Evolutionary conservation across 2,113 vertebrate species (phyloP), one percentile per base, ranked within the genome.

Genomic region (Tichodroma muraria): DNA sequence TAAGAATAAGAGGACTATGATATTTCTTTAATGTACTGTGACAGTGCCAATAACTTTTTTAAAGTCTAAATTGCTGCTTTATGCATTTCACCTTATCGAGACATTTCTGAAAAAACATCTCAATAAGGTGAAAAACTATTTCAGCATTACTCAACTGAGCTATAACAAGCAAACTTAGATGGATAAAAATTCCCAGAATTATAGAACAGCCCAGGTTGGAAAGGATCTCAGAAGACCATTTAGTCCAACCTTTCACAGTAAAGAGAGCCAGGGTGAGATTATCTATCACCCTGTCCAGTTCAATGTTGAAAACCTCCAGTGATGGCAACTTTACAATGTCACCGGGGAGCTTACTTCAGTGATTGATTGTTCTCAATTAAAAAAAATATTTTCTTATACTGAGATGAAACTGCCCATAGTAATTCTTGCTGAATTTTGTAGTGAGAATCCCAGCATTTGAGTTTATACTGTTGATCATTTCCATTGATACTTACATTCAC

Each of bases 311-410:
- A 89, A 31, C 5, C 20, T 60, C 25, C 38, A 85, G 20, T 2
- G 1, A 66, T 11, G 10, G 24, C 6, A 33, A 70, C 33, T 68
- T 53, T 9, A 63, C 10, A 15, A 30, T 0, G 0, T 28, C 38
- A 30, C 42, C 49, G 11, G 31, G 11, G 56, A 88, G 17, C 11
- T 44, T 81, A 50, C 3, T 76, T 19, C 52, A 82, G 38, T 14
- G 22, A 53, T 3, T 10, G 22, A 57, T 9, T 52, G 30, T 5
- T 60, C 50, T 66, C 25, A 69, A 28, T 11, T n/a, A 5, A 73
- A 77, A 77, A 85, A 44, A 37, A 37, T 4, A 3, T 22, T 84
- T 40, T 73, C 45, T 75, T 49, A 19, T 6, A 75, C 12, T 3
- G 1, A 59, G 45, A 66, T 82, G n/a, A 71, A 82, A 50, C 21